A percentile compares a stretch with the other conserved stretches of the same genome.
Conservation (phyloP, 1,140 invertebrate genomes). For the Drosophila guanche region DNA sequence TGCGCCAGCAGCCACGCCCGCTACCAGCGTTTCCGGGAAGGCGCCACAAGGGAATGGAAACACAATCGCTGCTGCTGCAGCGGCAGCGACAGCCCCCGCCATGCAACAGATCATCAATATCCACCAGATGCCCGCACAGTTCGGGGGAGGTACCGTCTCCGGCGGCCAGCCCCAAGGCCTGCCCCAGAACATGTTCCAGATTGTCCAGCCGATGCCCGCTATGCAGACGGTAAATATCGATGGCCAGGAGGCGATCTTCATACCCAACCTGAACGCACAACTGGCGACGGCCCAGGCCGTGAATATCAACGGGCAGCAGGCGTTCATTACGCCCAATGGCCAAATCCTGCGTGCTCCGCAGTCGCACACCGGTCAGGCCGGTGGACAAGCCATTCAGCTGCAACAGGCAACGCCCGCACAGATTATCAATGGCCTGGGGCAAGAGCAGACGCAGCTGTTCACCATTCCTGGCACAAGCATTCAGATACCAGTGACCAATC, state of each 20-base stretch:
- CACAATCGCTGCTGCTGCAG: conserved; percentile 8
- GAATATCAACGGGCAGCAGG: conserved; percentile 83
- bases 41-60: conserved; percentile 36
- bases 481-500: conserved; percentile 84
- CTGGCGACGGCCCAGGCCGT: conserved; percentile 72
- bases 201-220: conserved; percentile 78
- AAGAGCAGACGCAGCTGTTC: conserved; percentile 85
- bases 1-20: conserved; percentile 37
- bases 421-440: conserved; percentile 85
- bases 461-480: conserved; percentile 86
- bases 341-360: conserved; percentile 87
- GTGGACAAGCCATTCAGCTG: conserved; percentile 50
- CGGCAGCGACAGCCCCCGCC: conserved; percentile 24
- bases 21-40: conserved; percentile 34
- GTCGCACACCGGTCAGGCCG: conserved; percentile 14
- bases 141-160: conserved; percentile 33
- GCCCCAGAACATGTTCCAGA: conserved; percentile 80
- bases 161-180: conserved; percentile 31
- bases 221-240: conserved; percentile 96
- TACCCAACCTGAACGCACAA: conserved; percentile 85
- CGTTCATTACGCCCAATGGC: conserved; percentile 85
- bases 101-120: conserved; percentile 81
- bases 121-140: conserved; percentile 74
- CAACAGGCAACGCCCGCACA: conserved; percentile 63
- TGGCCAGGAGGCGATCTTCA: conserved; percentile 95